Percentiles rank a stretch among this genome's conserved stretches.
phyloP scores from a whole-genome alignment of 2,797 vertebrate genomes.

The Galago senegalensis region DNA sequence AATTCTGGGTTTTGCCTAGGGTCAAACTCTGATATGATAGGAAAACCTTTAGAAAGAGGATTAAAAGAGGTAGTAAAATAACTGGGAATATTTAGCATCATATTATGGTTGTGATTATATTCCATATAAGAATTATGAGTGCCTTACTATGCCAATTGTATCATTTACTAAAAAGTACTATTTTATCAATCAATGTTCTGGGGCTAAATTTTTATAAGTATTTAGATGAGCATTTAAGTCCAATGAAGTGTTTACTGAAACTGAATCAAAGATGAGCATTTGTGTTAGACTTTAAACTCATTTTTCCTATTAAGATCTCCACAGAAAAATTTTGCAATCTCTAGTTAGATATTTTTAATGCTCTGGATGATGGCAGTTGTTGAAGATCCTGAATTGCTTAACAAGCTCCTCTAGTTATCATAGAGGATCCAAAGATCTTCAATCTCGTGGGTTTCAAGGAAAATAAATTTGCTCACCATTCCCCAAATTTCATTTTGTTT shows the following conservation, averaged over 20 bases:
- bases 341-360: slow-evolving; percentile 31
- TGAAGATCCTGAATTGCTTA: background rate
- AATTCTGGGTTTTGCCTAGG: slow-evolving; percentile 17
- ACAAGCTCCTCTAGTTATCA: background rate
- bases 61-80: slow-evolving; percentile 52
- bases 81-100: background rate
- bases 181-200: slow-evolving; percentile 39
- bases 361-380: slow-evolving; percentile 9
- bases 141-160: slow-evolving; percentile 34
- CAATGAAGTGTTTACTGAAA: slow-evolving; percentile 62
- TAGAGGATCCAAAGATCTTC: background rate
- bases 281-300: slow-evolving; percentile 17
- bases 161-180: slow-evolving; percentile 61
- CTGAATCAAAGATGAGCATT: slow-evolving; percentile 37
- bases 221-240: slow-evolving; percentile 53
- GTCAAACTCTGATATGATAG: background rate
- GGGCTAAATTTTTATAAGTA: slow-evolving; percentile 37
- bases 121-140: slow-evolving; percentile 50
- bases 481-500: slow-evolving; percentile 54
- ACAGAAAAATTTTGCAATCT: slow-evolving; percentile 46
- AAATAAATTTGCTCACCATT: slow-evolving; percentile 15
- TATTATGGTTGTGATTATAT: background rate
- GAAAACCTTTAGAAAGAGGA: slow-evolving; percentile 11
- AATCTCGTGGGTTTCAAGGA: background rate
- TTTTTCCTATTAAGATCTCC: slow-evolving; percentile 58